Base-by-base conservation (phyloP, 2,797 vertebrate species). In the Anniella stebbinsi region DNA sequence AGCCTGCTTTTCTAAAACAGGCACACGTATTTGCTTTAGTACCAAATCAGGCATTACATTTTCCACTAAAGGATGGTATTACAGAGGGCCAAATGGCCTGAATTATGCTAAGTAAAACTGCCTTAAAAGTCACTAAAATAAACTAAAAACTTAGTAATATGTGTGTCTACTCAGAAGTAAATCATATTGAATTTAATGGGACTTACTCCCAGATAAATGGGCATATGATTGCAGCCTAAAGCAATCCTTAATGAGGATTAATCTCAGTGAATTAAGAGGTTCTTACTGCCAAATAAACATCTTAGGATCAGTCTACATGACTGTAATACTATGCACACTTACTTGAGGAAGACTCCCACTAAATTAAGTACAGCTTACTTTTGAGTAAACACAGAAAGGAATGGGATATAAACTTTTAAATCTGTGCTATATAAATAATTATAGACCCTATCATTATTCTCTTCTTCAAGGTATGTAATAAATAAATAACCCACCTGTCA, bases 401-500 rank as follows among this genome's bases (percentile, higher is more conserved):
- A 3, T 86, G 9, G 63, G 2, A 41, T 70, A 23, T 3, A 54
- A 69, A 80, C 8, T 33, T 54, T 25, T 48, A 80, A 10, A n/a
- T 63, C 30, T 80, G 30, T 54, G 57, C 23, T 45, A 69, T 30
- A 73, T 54, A n/a, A 11, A 85, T 57, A 75, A 67, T 54, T 30
- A 51, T 25, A 10, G 72, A 33, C n/a, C 33, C 69, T 45, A 87
- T 12, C 57, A 66, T 23, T 33, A 41, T 70, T 57, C 38, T 86
- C 45, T 63, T 5, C 45, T 87, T 57, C n/a, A 76, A 75, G 67
- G n/a, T 72, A 69, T 45, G 13, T 60, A 30, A 72, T 30, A 75
- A 89, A 89, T 33, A 54, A 36, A 45, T 33, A 72, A 88, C 78
- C 45, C 28, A 82, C 78, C 60, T 90, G 41, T 73, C 11, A n/a